Conservation (phyloP, 1,140 invertebrate genomes). For the Cyphomyrmex costatus region DNA sequence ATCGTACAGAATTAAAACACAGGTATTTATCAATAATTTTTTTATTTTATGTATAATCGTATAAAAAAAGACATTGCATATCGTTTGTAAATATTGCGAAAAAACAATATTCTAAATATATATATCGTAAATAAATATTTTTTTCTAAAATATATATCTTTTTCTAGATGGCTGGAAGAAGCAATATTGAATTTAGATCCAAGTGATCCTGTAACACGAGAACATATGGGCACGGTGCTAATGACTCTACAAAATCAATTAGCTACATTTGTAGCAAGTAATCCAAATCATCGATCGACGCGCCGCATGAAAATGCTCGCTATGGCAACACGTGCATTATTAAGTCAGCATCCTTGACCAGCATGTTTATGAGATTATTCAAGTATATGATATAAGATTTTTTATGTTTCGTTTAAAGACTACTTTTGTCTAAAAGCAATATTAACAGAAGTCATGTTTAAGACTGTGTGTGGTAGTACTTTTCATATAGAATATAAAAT, state of each 20-base stretch:
- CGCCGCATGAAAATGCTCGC: slow-evolving; percentile 92
- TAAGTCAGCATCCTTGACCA: slow-evolving; percentile 81
- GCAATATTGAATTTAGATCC: slow-evolving; percentile 94
- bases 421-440: slow-evolving; percentile 69
- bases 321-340: slow-evolving; percentile 91
- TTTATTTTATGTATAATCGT: background rate
- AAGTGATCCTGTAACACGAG: slow-evolving; percentile 91
- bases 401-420: slow-evolving; percentile 69
- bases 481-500: slow-evolving; percentile 54
- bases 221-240: slow-evolving; percentile 94
- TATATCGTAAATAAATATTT: background rate
- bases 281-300: slow-evolving; percentile 90
- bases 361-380: slow-evolving; percentile 25
- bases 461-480: slow-evolving; percentile 69
- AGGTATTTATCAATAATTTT: slow-evolving; percentile 88
- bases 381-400: slow-evolving; percentile 68
- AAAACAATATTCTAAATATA: slow-evolving; percentile 51
- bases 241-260: slow-evolving; percentile 92
- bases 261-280: slow-evolving; percentile 89
- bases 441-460: slow-evolving; percentile 67
- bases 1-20: slow-evolving; percentile 95
- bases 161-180: slow-evolving; percentile 93
- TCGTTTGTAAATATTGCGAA: slow-evolving; percentile 6
- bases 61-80: background rate
- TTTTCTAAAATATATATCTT: slow-evolving; percentile 35